Evolutionary conservation across 2,113 vertebrate species (phyloP), one percentile per base, ranked within the genome.

Genomic region (Heterotis niloticus): DNA sequence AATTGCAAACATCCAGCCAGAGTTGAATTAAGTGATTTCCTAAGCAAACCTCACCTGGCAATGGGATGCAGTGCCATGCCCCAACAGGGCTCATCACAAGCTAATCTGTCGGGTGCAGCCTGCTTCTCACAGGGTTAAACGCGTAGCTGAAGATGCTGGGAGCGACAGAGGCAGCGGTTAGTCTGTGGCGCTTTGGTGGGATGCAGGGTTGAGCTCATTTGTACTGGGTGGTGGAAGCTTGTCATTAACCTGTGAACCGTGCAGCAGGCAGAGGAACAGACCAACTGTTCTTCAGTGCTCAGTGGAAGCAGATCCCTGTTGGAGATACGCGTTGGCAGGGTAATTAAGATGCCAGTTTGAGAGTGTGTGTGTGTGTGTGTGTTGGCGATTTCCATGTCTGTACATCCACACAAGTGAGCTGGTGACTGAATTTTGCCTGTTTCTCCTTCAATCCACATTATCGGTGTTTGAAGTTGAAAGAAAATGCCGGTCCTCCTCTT

Each of bases 171-270:
- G 26, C 9, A 26, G 0, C 16, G 4, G 62, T 64, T 20, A 23
- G 29, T 4, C 2, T 23, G 26, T 64, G 28, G 74, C 26, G 5
- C 7, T 62, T 34, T 75, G 72, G 72, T 44, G 72, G 29, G 9
- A 28, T 20, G 10, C 23, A 5, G 5, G 23, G 23, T 66, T 66
- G 9, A 52, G 5, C 34, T 71, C 69, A 71, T 71, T 66, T 54
- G 23, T 52, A 18, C 44, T 65, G 64, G 64, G 24, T 67, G 64
- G 23, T 67, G 76, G 64, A 73, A 56, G 76, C 67, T 51, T 77
- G 64, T 20, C 44, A 77, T 77, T 77, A 77, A 67, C 76, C 76
- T 67, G 76, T n/a, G 62, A 52, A 54, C 60, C 20, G 12, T 23
- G 7, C 51, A 68, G 64, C 64, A 26, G 64, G 76, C 44, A 23